These are phyloP conservation scores for Drosophila setosimentum DNA, from an alignment of 2,888 invertebrate species.

Conservation along the genomic window DNA sequence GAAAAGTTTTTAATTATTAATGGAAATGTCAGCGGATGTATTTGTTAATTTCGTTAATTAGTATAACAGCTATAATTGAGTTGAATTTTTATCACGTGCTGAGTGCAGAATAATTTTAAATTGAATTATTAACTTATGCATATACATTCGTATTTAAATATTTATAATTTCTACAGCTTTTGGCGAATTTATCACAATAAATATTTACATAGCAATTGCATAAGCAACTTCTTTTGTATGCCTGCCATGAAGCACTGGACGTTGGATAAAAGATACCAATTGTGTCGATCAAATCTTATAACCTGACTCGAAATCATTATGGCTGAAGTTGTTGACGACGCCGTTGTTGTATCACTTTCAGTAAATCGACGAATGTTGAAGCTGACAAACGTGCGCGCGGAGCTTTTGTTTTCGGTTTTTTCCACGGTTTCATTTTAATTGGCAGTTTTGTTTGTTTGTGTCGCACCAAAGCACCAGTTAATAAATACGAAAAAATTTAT, in stretches of 20 bases:
- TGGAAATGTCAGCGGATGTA: background rate
- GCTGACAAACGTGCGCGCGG: constrained; percentile 71
- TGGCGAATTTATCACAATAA: background rate
- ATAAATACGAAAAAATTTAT: constrained; percentile 6
- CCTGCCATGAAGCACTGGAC: constrained; percentile 8
- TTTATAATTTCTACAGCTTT: background rate
- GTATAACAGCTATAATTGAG: background rate
- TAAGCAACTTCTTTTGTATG: constrained; percentile 13
- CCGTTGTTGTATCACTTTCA: constrained; percentile 60
- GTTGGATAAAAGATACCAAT: constrained; percentile 17
- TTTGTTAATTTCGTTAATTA: background rate
- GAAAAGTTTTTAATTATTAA: background rate
- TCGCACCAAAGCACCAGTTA: background rate
- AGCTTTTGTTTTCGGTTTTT: constrained; percentile 28
- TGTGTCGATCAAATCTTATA: constrained; percentile 31
- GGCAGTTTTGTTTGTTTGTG: constrained; percentile 20
- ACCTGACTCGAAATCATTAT: constrained; percentile 29
- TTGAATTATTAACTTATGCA: background rate
- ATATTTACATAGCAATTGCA: background rate
- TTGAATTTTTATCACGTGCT: background rate
- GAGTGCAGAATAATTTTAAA: background rate
- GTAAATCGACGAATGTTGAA: constrained; percentile 81
- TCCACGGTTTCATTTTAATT: constrained; percentile 20
- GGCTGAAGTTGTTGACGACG: constrained; percentile 50
- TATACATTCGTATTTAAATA: background rate